Conservation (phyloP, 2,888 invertebrate species). For the Cheilosia pagana region DNA sequence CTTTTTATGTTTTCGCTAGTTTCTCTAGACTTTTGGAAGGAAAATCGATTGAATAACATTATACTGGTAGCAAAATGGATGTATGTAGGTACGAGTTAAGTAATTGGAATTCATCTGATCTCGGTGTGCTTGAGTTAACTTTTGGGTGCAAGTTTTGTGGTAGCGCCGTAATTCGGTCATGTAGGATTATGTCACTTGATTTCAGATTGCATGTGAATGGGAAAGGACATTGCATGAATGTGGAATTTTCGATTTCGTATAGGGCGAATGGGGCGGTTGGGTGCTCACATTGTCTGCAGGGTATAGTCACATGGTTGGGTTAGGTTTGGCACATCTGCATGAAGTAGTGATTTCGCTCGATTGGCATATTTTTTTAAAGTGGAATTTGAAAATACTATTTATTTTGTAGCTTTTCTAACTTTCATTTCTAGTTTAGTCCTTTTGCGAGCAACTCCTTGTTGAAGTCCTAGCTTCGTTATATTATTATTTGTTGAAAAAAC, state of each 20-base stretch:
- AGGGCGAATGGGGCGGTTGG: not conserved
- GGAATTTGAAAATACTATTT: too few species aligned
- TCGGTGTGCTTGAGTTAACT: constrained; percentile 10
- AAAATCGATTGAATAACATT: constrained; percentile 39
- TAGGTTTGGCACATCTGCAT: too few species aligned
- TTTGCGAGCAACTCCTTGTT: too few species aligned
- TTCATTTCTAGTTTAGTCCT: too few species aligned
- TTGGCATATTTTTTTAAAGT: too few species aligned
- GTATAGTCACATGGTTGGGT: too few species aligned
- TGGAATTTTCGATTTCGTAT: not conserved
- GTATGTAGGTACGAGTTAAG: constrained; percentile 1
- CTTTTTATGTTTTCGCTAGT: not conserved
- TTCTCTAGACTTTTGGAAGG: not conserved
- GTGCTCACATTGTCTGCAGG: too few species aligned
- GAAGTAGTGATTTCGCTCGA: too few species aligned
- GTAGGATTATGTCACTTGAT: constrained; percentile 6
- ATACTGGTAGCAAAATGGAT: constrained; percentile 7
- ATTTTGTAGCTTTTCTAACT: too few species aligned
- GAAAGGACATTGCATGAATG: not conserved
- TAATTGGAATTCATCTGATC: constrained; percentile 19
- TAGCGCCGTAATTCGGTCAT: not conserved
- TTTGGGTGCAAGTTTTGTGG: constrained; percentile 10
- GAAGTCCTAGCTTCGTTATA: too few species aligned
- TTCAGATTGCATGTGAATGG: not conserved
- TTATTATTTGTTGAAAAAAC: too few species aligned